Evolutionary conservation across 2,797 vertebrate genomes (phyloP).

Genomic region (Perodicticus potto): DNA sequence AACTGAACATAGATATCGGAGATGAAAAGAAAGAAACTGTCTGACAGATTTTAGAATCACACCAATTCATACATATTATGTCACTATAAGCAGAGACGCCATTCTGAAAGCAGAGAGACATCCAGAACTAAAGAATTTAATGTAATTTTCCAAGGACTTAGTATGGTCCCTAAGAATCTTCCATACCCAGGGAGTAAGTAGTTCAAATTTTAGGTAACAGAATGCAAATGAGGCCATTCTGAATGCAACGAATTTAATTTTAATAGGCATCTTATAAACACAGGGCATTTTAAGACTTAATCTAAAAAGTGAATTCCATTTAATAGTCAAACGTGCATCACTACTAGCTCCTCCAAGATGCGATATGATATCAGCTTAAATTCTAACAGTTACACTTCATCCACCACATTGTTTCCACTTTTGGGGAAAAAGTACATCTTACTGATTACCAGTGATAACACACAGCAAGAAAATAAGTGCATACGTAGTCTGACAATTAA

Average conservation of each 20-base stretch:
- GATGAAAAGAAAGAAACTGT: neutral
- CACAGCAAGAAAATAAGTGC: neutral
- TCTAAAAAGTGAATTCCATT: neutral
- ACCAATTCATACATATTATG: neutral
- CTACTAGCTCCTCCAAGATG: neutral
- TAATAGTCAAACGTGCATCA: neutral
- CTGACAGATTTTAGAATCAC: neutral
- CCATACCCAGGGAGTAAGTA: neutral
- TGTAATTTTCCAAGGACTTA: neutral
- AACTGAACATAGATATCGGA: neutral
- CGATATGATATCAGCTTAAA: neutral
- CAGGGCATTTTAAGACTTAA: neutral
- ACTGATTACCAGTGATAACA: neutral
- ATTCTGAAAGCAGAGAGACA: constrained; percentile 19
- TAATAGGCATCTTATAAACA: constrained; percentile 26
- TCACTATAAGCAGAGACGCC: neutral
- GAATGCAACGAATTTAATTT: constrained; percentile 22
- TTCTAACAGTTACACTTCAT: neutral
- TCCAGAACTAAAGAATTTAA: constrained; percentile 15
- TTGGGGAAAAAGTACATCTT: constrained; percentile 38
- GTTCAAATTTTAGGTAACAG: neutral
- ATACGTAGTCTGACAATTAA: neutral
- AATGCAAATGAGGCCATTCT: neutral
- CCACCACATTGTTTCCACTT: neutral
- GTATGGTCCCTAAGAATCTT: neutral